Conservation (phyloP, 2,113 vertebrate species). For the Mola mola region DNA sequence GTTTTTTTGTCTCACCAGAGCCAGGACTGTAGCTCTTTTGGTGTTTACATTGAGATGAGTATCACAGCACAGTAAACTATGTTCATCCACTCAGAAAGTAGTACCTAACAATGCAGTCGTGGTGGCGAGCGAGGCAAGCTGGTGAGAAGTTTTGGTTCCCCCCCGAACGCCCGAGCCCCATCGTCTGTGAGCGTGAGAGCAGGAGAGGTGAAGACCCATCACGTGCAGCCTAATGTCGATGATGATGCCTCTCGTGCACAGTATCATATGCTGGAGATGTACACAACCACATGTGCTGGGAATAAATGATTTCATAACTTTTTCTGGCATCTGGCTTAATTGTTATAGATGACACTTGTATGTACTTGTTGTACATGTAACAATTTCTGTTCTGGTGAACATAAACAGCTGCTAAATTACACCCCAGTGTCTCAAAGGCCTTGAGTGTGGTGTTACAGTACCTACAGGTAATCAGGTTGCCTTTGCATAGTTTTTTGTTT, state of each 20-base stretch:
- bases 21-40: constrained; percentile 66
- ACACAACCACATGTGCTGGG: constrained; percentile 80
- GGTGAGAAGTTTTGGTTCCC: constrained; percentile 39
- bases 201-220: constrained; percentile 74
- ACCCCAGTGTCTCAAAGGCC: too few species aligned
- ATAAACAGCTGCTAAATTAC: too few species aligned
- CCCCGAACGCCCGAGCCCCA: constrained; percentile 49
- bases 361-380: too few species aligned
- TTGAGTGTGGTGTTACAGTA: too few species aligned
- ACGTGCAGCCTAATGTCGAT: constrained; percentile 71
- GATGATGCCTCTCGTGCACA: constrained; percentile 77
- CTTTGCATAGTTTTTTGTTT: too few species aligned
- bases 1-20: constrained; percentile 60
- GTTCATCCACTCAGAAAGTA: constrained; percentile 36
- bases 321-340: constrained; percentile 16
- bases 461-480: too few species aligned
- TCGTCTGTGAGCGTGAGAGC: constrained; percentile 26
- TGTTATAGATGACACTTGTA: too few species aligned
- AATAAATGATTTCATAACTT: constrained; percentile 85
- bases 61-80: constrained; percentile 39
- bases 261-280: constrained; percentile 79
- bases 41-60: constrained; percentile 52
- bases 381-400: too few species aligned
- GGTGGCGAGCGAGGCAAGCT: constrained; percentile 20
- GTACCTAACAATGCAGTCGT: constrained; percentile 26